These are phyloP conservation scores for Halcyon malimbica DNA, from an alignment of 2,113 vertebrate species.

Conservation along the genomic window DNA sequence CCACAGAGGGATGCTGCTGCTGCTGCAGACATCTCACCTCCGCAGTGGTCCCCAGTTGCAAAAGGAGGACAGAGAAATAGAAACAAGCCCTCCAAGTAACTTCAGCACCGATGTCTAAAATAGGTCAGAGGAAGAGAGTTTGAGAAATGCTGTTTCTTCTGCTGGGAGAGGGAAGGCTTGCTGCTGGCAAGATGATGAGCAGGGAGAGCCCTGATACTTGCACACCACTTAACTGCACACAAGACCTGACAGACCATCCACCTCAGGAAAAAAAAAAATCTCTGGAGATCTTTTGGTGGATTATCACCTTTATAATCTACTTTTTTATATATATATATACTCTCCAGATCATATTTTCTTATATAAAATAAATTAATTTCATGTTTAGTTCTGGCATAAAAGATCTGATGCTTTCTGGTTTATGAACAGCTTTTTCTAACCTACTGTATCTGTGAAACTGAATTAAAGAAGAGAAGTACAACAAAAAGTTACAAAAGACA, in stretches of 20 bases:
- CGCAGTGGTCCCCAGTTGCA: accelerated
- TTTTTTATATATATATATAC: neutral
- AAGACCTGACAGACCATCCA: neutral
- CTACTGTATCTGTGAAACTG: neutral
- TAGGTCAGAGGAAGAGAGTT: neutral
- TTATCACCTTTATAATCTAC: neutral
- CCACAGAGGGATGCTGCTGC: neutral
- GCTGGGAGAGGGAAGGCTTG: neutral
- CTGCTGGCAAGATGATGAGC: neutral
- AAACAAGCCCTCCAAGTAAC: neutral
- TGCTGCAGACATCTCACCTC: neutral
- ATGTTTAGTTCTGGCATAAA: neutral
- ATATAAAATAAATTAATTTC: neutral
- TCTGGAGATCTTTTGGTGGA: neutral
- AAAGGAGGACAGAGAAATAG: neutral
- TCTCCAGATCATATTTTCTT: neutral
- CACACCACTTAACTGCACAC: neutral
- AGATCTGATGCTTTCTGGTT: neutral
- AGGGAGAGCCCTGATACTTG: accelerated
- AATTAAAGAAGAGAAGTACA: neutral
- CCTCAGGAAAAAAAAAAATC: accelerated
- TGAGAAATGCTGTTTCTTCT: neutral
- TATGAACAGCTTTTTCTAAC: neutral
- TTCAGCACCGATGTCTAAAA: neutral
- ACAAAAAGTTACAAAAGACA: neutral